Conservation (phyloP, 2,888 invertebrate genomes). For the Furcula furcula region DNA sequence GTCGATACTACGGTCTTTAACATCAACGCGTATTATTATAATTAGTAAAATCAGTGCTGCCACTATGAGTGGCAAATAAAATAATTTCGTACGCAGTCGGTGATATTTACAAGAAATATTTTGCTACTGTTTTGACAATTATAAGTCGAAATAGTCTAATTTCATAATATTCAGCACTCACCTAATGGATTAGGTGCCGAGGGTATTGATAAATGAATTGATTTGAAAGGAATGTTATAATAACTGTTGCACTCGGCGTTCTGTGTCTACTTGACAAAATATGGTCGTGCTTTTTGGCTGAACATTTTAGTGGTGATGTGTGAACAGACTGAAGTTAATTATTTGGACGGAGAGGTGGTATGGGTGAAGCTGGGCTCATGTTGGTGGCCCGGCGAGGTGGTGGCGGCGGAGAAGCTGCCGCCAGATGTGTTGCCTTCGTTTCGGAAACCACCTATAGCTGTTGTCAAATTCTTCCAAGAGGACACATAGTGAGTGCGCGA, state of each 20-base stretch:
- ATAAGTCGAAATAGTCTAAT: constrained; percentile 38
- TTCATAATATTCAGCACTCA: constrained; percentile 26
- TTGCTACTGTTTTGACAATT: constrained; percentile 76
- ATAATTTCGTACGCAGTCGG: constrained; percentile 78
- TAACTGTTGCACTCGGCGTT: constrained; percentile 63
- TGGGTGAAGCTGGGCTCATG: constrained; percentile 91
- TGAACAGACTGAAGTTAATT: constrained; percentile 85
- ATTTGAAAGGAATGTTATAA: constrained; percentile 50
- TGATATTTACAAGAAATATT: constrained; percentile 78
- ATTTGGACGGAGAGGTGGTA: constrained; percentile 89
- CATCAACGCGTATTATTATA: constrained; percentile 2
- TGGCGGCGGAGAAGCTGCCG: constrained; percentile 83
- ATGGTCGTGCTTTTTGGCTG: constrained; percentile 75
- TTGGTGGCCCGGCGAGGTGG: constrained; percentile 94
- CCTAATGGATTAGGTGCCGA: constrained; percentile 31
- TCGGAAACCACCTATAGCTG: constrained; percentile 88
- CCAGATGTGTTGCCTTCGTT: constrained; percentile 85
- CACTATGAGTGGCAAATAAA: constrained; percentile 51
- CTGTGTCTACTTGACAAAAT: constrained; percentile 64
- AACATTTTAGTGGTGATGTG: constrained; percentile 82
- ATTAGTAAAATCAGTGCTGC: constrained; percentile 47
- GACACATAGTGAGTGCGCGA: constrained; percentile 87
- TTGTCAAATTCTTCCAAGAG: constrained; percentile 93
- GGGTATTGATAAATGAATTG: constrained; percentile 29
- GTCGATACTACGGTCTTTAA: neutral